Evolutionary conservation across 2,888 invertebrate species (phyloP), one percentile per base, ranked within the genome.

Genomic region (Pinctada fucata): DNA sequence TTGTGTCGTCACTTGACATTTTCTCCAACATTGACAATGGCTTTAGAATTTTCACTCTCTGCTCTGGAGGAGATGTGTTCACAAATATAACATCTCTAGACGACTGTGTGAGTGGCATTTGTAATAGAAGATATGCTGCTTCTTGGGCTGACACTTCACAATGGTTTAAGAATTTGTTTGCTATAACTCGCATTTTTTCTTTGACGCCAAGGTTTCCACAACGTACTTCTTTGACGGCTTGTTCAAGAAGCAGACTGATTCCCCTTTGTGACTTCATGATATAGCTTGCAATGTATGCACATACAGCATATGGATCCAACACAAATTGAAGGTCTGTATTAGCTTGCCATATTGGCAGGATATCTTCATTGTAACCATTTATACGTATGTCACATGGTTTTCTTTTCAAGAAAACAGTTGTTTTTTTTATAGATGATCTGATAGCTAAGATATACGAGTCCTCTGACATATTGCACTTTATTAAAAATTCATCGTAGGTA

Each of bases 141-240:
- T 90, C 89, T 76, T 89, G 88, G 4, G 88, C 88, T 72, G 82
- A 82, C 2, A 90, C 79, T 80, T 88, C 87, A 3, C 80, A 81
- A 16, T 79, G 70, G 77, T 89, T 88, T 0, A 88, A 72, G n/a
- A 66, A 89, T 87, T 52, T 83, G 65, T 86, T 86, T 31, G 81
- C 86, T 49, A 89, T 75, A 2, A 67, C 16, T 63, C 74, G 69
- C 8, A 88, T 69, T 63, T 84, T 81, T 31, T 82, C 73, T 48
- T 72, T 71, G 3, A 81, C 51, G 16, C 65, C 64, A 58, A 6
- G 3, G 67, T 85, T 83, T 5, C 85, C 85, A 49, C 63, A n/a
- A 69, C 49, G 72, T 1, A 76, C 83, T 76, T 87, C 85, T 50
- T 79, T 10, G 13, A 67, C 2, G 3, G 85, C 83, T 68, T 80